Evolutionary conservation across 2,888 invertebrate genomes (phyloP).

Genomic region (Melipona bicolor): DNA sequence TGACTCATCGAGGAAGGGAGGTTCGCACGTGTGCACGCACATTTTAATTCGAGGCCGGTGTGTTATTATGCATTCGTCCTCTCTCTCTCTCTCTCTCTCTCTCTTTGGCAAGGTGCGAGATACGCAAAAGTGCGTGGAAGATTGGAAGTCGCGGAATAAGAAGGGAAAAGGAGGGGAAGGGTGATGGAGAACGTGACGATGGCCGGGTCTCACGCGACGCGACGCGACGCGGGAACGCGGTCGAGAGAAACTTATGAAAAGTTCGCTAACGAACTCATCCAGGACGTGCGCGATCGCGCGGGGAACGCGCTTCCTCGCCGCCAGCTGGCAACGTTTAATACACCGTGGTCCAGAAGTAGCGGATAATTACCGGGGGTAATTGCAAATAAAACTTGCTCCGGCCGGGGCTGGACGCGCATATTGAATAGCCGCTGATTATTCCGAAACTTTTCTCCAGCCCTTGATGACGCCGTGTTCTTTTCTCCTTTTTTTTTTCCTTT

Average conservation of each 20-base stretch:
- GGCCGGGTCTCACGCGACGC: slow-evolving; percentile 45
- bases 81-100: background rate
- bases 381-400: slow-evolving; percentile 14
- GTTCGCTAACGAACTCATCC: slow-evolving; percentile 52
- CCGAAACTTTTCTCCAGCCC: slow-evolving; percentile 7
- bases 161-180: background rate
- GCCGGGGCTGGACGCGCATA: background rate
- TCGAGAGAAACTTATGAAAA: slow-evolving; percentile 40
- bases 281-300: slow-evolving; percentile 26
- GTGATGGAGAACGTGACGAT: slow-evolving; percentile 47
- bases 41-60: slow-evolving; percentile 39
- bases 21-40: slow-evolving; percentile 55
- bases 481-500: too few species aligned
- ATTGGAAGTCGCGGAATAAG: slow-evolving; percentile 2
- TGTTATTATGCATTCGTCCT: slow-evolving; percentile 31
- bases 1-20: slow-evolving; percentile 51
- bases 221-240: slow-evolving; percentile 21
- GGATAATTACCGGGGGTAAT: slow-evolving; percentile 16
- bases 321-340: slow-evolving; percentile 9
- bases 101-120: background rate
- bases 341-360: slow-evolving; percentile 15
- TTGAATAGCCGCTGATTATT: slow-evolving; percentile 21
- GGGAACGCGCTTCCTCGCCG: slow-evolving; percentile 21
- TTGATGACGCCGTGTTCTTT: background rate
- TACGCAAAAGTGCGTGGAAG: slow-evolving; percentile 42